These are phyloP conservation scores for Dioctria linearis DNA, from an alignment of 2,888 invertebrate genomes.

Conservation along the genomic window DNA sequence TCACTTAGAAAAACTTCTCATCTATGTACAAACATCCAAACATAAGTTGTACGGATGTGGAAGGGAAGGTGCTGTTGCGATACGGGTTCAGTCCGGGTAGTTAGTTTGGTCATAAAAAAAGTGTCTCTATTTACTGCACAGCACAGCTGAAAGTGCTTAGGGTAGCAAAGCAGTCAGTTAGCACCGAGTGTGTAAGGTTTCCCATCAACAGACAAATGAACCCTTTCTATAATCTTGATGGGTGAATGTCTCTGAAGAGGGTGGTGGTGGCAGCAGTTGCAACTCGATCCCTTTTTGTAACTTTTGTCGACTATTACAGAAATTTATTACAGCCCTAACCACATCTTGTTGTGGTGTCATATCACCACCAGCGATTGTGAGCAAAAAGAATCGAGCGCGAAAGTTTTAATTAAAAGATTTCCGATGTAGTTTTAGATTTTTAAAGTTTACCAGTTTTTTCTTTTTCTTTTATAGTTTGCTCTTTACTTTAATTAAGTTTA, in stretches of 20 bases:
- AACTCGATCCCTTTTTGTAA: background rate
- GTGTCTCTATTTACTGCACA: background rate
- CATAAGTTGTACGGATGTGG: too few species aligned
- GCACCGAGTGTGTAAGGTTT: background rate
- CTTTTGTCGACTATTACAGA: background rate
- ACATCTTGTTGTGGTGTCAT: background rate
- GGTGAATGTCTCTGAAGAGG: background rate
- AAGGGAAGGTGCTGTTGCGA: too few species aligned
- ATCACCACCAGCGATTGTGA: background rate
- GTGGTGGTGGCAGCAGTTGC: background rate
- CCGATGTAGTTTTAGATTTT: background rate
- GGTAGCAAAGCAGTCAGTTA: background rate
- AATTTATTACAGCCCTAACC: background rate
- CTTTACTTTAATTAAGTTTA: background rate
- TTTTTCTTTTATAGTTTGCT: background rate
- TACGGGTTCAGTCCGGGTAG: too few species aligned
- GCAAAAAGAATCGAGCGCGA: background rate
- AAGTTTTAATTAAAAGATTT: conserved; percentile 1
- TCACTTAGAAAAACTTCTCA: background rate
- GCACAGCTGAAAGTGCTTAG: background rate
- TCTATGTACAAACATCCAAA: background rate
- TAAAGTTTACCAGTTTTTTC: background rate
- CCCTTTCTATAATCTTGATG: conserved; percentile 1
- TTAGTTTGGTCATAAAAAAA: background rate
- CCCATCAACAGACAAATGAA: background rate